Conservation (phyloP, 1,140 invertebrate species). For the Varroa destructor region DNA sequence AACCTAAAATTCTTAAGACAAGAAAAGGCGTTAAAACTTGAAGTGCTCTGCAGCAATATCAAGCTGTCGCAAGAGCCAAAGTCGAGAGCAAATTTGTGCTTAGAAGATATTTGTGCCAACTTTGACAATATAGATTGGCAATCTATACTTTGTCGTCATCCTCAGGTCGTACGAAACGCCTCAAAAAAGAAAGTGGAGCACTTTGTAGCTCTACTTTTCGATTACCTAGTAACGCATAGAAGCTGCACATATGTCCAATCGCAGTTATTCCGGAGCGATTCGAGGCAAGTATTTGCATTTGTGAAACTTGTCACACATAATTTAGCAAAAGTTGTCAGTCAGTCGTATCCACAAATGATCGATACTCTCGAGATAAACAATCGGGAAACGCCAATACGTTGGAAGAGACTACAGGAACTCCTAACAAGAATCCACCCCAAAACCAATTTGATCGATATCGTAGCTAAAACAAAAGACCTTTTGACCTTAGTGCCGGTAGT, state of each 20-base stretch:
- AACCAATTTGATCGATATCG: neutral
- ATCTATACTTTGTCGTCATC: neutral
- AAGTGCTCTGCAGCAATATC: neutral
- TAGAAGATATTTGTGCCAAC: conserved; percentile 1
- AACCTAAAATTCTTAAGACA: neutral
- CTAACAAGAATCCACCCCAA: neutral
- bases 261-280: neutral
- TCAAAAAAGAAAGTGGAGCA: conserved; percentile 4
- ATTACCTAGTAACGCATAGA: neutral
- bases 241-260: neutral
- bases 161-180: neutral
- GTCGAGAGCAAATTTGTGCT: neutral
- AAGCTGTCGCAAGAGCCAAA: conserved; percentile 9
- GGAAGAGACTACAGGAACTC: neutral
- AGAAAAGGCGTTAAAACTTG: neutral
- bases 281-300: neutral
- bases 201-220: neutral
- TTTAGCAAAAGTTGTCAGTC: neutral
- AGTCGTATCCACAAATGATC: neutral
- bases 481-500: neutral
- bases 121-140: neutral
- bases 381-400: neutral
- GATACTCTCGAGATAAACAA: neutral
- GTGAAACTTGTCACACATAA: neutral
- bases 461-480: neutral